Conservation (phyloP, 1,140 invertebrate genomes). For the Acyrthosiphon pisum region DNA sequence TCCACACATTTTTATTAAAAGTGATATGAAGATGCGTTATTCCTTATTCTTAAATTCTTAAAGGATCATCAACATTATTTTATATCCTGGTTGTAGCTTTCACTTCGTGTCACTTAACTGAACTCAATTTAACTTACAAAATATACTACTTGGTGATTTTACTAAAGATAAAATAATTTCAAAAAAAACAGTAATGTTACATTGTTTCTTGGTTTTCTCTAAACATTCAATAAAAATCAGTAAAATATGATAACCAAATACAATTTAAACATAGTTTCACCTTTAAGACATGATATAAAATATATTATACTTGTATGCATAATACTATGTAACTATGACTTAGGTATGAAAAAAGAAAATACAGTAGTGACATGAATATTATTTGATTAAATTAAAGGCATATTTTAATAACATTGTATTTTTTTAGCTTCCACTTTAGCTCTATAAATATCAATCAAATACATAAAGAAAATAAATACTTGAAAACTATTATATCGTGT, state of each 20-base stretch:
- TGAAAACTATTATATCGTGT: no score
- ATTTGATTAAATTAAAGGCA: neutral
- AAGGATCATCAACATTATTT: neutral
- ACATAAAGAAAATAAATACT: no score
- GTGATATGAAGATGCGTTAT: neutral
- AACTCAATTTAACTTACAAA: neutral
- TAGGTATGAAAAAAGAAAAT: neutral
- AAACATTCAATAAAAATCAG: neutral
- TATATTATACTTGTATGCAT: neutral
- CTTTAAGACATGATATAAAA: neutral
- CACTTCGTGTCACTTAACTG: neutral
- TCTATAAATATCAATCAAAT: neutral
- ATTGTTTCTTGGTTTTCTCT: neutral
- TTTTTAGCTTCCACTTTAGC: neutral
- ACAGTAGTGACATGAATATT: neutral
- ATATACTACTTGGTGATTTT: neutral
- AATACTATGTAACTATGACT: neutral
- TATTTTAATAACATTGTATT: no score
- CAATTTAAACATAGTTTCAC: neutral
- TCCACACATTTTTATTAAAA: neutral
- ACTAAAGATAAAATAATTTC: neutral
- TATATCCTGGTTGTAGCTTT: neutral
- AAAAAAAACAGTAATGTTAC: neutral
- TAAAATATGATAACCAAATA: neutral
- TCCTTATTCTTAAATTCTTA: slow-evolving; percentile 9